Evolutionary conservation across 2,797 vertebrate species (phyloP).

Genomic region (Taenioides sp.): DNA sequence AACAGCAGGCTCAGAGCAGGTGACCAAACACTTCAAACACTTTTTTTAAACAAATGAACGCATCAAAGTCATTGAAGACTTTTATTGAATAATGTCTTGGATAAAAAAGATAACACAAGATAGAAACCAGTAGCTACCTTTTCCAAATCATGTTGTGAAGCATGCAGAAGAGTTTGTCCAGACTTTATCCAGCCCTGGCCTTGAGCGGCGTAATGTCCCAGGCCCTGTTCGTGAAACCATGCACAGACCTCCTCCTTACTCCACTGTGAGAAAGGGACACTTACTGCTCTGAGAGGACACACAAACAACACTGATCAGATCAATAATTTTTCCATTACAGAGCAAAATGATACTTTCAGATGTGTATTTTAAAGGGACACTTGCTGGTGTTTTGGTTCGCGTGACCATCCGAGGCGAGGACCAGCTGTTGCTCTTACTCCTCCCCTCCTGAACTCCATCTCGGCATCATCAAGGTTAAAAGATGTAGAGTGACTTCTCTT

Average conservation of each 20-base stretch:
- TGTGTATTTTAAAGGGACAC: slow-evolving; percentile 13
- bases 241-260: slow-evolving; percentile 88
- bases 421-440: slow-evolving; percentile 93
- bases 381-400: slow-evolving; percentile 83
- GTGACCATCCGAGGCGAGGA: slow-evolving; percentile 93
- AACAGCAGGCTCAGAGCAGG: not conserved
- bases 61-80: not conserved
- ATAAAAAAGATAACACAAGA: no score
- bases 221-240: slow-evolving; percentile 92
- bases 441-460: slow-evolving; percentile 90
- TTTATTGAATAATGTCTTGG: not conserved
- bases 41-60: not conserved
- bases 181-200: slow-evolving; percentile 90
- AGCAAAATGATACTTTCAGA: not conserved
- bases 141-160: slow-evolving; percentile 92
- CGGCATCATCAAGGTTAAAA: slow-evolving; percentile 87
- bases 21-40: not conserved
- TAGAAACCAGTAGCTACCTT: slow-evolving; percentile 78
- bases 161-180: slow-evolving; percentile 90
- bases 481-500: slow-evolving; percentile 94
- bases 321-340: not conserved
- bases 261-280: slow-evolving; percentile 90
- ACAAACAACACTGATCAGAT: not conserved
- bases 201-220: slow-evolving; percentile 82
- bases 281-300: slow-evolving; percentile 74